Conservation (phyloP, 2,888 invertebrate genomes). For the Athripsodes cinereus region DNA sequence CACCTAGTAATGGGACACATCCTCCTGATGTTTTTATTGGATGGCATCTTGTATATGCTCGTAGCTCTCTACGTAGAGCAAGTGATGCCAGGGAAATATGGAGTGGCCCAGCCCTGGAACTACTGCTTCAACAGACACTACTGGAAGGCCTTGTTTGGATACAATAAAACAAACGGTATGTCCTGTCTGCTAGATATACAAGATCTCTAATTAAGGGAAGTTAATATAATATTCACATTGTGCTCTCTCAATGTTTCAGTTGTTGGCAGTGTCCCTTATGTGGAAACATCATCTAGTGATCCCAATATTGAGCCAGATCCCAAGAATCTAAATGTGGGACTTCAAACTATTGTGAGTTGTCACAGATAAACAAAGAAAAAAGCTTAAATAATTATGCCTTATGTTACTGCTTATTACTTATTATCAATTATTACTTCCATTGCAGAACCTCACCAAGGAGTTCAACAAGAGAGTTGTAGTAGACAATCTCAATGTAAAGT, state of each 20-base stretch:
- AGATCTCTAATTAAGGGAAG: too few relatives aligned
- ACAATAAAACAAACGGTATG: too few relatives aligned
- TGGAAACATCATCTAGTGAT: constrained; percentile 30
- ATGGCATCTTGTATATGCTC: constrained; percentile 63
- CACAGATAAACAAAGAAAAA: too few relatives aligned
- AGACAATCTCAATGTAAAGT: constrained; percentile 65
- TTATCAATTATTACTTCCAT: too few relatives aligned
- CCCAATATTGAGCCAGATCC: constrained; percentile 46
- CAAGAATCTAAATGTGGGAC: constrained; percentile 36
- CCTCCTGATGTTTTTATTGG: constrained; percentile 65
- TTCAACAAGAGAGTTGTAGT: constrained; percentile 57
- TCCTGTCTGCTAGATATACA: too few relatives aligned
- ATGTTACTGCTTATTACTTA: constrained; percentile 8
- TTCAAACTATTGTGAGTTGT: constrained; percentile 30
- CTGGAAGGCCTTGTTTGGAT: too few relatives aligned
- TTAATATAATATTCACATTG: not conserved
- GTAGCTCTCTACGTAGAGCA: constrained; percentile 82
- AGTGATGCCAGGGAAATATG: constrained; percentile 79
- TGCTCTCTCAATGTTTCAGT: constrained; percentile 14
- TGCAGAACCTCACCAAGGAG: constrained; percentile 57
- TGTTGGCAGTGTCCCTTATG: constrained; percentile 25
- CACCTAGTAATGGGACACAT: constrained; percentile 63
- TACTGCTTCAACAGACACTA: constrained; percentile 54
- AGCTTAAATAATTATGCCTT: too few relatives aligned
- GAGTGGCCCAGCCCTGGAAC: constrained; percentile 76